A percentile compares a stretch with the other conserved stretches of the same genome.
These are phyloP conservation scores for Synanthedon andrenaeformis DNA, from an alignment of 2,888 invertebrate species.

Conservation along the genomic window DNA sequence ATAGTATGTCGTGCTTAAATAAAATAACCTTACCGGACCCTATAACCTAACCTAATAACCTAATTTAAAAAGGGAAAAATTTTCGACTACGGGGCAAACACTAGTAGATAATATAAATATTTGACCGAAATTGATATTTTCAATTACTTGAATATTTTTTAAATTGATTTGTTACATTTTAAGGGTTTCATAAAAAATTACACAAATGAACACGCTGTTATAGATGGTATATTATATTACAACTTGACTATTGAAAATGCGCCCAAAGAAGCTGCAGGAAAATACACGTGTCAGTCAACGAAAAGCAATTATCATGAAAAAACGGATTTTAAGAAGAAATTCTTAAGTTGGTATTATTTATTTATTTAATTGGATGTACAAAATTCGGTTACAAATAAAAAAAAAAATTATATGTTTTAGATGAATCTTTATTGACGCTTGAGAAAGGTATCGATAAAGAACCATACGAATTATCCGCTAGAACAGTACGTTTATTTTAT, in stretches of 20 bases:
- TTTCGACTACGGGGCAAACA: no score
- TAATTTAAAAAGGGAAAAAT: no score
- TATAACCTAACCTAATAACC: no score
- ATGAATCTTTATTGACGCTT: background rate
- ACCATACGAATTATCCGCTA: background rate
- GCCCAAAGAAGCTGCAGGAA: slow-evolving; percentile 26
- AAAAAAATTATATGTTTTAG: background rate
- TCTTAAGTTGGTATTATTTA: slow-evolving; percentile 21
- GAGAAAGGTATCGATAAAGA: background rate
- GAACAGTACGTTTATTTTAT: background rate
- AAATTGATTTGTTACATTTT: no score
- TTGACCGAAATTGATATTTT: background rate
- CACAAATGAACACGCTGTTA: slow-evolving; percentile 22
- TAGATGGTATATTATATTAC: slow-evolving; percentile 22
- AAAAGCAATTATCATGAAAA: slow-evolving; percentile 16
- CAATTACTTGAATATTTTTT: background rate
- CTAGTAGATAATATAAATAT: background rate
- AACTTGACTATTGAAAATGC: slow-evolving; percentile 37
- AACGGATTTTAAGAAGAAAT: slow-evolving; percentile 14
- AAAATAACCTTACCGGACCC: no score
- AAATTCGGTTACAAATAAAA: no score
- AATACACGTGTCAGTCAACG: slow-evolving; percentile 30
- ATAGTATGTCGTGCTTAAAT: no score
- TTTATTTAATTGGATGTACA: no score
- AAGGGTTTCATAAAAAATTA: slow-evolving; percentile 11